These are phyloP conservation scores for Ellobius talpinus DNA, from an alignment of 2,113 vertebrate genomes.

Conservation along the genomic window DNA sequence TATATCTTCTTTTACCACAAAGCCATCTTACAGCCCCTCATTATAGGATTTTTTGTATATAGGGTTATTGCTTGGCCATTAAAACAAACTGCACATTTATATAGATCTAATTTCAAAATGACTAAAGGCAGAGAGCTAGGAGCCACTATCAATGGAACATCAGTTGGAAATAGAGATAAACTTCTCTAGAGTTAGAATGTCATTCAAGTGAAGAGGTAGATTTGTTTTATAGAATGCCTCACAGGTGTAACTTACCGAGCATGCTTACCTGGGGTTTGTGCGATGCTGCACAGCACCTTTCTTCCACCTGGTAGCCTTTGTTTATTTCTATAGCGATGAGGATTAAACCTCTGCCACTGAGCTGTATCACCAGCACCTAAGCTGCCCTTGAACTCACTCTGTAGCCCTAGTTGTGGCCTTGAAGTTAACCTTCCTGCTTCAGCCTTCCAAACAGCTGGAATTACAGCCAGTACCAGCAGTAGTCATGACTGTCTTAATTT, in stretches of 20 bases:
- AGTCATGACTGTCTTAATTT: not conserved
- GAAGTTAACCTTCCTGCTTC: not conserved
- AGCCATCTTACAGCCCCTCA: not conserved
- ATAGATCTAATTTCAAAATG: slow-evolving; percentile 25
- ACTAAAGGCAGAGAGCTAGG: slow-evolving; percentile 12
- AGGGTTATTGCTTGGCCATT: not conserved
- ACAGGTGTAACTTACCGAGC: not conserved
- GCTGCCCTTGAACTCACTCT: not conserved
- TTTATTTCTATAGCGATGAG: not conserved
- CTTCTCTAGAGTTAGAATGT: slow-evolving; percentile 20
- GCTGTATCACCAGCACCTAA: not conserved
- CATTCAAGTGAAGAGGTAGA: not conserved
- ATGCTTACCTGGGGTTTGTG: not conserved
- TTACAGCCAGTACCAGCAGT: not conserved
- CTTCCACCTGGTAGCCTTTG: not conserved
- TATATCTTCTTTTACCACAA: not conserved
- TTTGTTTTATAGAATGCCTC: not conserved
- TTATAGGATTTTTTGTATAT: not conserved
- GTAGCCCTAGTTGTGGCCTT: not conserved
- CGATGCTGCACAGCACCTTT: not conserved
- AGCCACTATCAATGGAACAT: not conserved
- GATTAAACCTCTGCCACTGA: not conserved
- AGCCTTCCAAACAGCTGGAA: too few species aligned
- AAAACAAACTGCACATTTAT: not conserved
- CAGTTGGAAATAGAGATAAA: slow-evolving; percentile 15